phyloP scores from a whole-genome alignment of 2,113 vertebrate species.

The Pungitius pungitius region DNA sequence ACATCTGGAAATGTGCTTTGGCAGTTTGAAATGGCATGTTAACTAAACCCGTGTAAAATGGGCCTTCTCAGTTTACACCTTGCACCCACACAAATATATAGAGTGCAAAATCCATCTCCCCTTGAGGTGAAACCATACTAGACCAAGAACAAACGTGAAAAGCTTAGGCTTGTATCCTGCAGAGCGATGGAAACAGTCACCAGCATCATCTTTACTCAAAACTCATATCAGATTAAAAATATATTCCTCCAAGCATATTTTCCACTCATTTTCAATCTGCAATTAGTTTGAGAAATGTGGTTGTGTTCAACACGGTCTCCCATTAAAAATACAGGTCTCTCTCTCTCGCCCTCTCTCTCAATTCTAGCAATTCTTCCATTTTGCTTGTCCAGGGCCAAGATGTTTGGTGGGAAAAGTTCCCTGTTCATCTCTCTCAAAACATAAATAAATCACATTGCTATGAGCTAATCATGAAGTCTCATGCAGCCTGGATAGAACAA shows the following conservation, averaged over 20 bases:
- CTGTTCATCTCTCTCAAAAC: conserved; percentile 77
- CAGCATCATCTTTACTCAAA: conserved; percentile 30
- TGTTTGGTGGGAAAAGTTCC: conserved; percentile 80
- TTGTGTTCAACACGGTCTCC: conserved; percentile 66
- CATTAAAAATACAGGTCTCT: conserved; percentile 68
- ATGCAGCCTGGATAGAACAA: conserved; percentile 59
- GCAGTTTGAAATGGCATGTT: conserved; percentile 67
- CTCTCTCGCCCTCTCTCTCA: conserved; percentile 59
- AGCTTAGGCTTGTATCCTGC: background rate
- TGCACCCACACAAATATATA: conserved; percentile 41
- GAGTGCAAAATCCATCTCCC: conserved; percentile 37
- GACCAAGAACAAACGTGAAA: background rate
- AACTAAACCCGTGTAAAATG: conserved; percentile 67
- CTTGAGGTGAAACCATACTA: conserved; percentile 29
- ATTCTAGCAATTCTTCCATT: conserved; percentile 67
- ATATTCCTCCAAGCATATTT: conserved; percentile 60
- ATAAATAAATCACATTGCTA: conserved; percentile 82
- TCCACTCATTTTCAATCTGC: conserved; percentile 64
- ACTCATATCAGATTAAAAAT: conserved; percentile 60
- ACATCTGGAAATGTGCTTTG: conserved; percentile 72
- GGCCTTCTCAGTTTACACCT: conserved; percentile 66
- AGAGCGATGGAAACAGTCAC: conserved; percentile 27
- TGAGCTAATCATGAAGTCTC: conserved; percentile 78
- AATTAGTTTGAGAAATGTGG: conserved; percentile 74
- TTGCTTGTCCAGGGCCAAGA: conserved; percentile 73